Percentiles rank a stretch among this genome's conserved stretches.
Evolutionary conservation across 2,797 vertebrate species (phyloP).

Genomic region (Macrochelys suwanniensis): DNA sequence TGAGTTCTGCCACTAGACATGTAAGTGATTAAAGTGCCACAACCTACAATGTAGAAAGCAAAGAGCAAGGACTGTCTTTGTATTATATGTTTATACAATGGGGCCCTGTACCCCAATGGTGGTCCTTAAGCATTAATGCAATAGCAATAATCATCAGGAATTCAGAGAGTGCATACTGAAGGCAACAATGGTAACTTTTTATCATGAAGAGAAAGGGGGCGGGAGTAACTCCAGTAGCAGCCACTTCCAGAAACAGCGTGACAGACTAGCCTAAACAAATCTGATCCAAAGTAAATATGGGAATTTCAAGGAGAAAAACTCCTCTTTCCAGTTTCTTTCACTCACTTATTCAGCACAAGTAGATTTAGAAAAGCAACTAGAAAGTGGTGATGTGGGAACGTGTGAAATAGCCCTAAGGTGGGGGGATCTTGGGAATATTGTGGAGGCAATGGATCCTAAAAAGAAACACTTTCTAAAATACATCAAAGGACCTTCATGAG

Average conservation of each 20-base stretch:
- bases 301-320: neutral
- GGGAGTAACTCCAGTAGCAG: neutral
- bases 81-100: neutral
- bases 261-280: neutral
- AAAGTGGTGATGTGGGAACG: neutral
- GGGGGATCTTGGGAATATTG: neutral
- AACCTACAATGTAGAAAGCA: neutral
- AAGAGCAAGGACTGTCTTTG: neutral
- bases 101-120: neutral
- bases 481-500: neutral
- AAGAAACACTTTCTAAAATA: neutral
- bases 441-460: neutral
- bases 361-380: neutral
- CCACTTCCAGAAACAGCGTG: neutral
- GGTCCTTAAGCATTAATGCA: neutral
- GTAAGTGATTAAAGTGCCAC: neutral
- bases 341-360: neutral
- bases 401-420: neutral
- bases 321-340: neutral
- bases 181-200: neutral
- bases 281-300: neutral
- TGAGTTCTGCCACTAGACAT: conserved; percentile 9
- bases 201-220: neutral
- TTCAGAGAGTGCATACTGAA: neutral
- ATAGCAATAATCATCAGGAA: neutral